Evolutionary conservation across 2,113 vertebrate genomes (phyloP), one percentile per base, ranked within the genome.

Genomic region (Regulus satrapa): DNA sequence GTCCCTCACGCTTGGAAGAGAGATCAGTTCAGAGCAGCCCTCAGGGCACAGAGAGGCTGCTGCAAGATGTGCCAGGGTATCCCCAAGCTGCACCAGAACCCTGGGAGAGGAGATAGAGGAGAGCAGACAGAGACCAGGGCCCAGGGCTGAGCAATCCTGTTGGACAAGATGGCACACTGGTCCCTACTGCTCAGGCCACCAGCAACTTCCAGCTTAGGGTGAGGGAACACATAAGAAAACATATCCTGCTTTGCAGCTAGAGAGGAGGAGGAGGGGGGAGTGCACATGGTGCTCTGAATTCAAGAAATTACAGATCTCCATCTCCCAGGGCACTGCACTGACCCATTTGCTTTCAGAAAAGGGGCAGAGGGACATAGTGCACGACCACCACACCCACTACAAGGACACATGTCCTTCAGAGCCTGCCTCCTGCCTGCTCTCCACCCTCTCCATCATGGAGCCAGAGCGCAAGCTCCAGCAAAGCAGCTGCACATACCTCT

Each of bases 371-470:
- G 29, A 58, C 51, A 12, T 0, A 9, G 43, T 3, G 6, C 26
- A 63, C 20, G 56, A 46, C 32, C 31, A 21, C 40, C 58, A 59
- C 31, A 38, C 18, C 2, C 43, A 7, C 36, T 48, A 59, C 69
- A 45, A 61, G 55, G 59, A 56, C 73, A 66, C 0, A 2, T 69
- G 56, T 26, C 23, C 32, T 76, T 18, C 3, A 11, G 40, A 91
- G 40, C 56, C 74, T 56, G 18, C 61, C 59, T 91, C 36, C 41
- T 61, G 55, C 54, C 62, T 48, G 36, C 48, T 46, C 3, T 48
- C 46, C 8, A 14, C 34, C 32, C 40, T 81, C 43, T n/a, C 26
- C 48, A 7, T 4, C 4, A 8, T 0, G 0, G 5, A 2, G 28
- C 3, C 16, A 68, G 31, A 63, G 63, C 49, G 31, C 17, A 48